These are phyloP conservation scores for Malurus leucopterus DNA, from an alignment of 2,797 vertebrate species.

Conservation along the genomic window DNA sequence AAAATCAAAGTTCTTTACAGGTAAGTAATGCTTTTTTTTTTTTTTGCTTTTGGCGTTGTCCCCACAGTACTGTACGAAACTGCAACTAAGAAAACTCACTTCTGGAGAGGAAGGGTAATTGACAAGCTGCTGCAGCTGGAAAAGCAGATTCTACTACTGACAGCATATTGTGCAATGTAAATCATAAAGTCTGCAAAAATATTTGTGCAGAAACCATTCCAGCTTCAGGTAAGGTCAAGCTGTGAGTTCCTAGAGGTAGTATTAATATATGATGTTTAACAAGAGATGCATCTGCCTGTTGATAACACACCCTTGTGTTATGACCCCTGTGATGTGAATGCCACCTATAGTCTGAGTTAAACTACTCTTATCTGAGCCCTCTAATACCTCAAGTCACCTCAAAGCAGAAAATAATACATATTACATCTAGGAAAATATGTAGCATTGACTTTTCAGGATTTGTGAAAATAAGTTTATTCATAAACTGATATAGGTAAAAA, in stretches of 20 bases:
- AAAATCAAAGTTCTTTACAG: neutral
- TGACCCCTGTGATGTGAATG: neutral
- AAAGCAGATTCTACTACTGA: neutral
- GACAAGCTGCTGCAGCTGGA: neutral
- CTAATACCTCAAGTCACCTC: neutral
- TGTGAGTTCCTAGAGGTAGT: neutral
- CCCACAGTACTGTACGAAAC: neutral
- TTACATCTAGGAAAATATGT: neutral
- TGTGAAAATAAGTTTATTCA: neutral
- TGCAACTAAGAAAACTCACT: neutral
- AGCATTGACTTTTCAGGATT: neutral
- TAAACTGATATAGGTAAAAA: neutral
- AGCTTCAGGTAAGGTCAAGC: neutral
- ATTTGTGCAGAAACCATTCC: neutral
- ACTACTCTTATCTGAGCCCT: neutral
- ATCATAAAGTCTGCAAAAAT: neutral
- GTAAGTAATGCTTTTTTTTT: neutral
- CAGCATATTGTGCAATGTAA: neutral
- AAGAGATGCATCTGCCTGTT: neutral
- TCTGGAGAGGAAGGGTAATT: neutral
- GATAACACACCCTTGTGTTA: neutral
- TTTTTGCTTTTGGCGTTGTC: neutral
- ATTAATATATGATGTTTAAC: neutral
- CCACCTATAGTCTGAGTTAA: neutral
- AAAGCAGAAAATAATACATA: neutral